Percentiles rank a stretch among this genome's conserved stretches.
Evolutionary conservation across 2,797 vertebrate genomes (phyloP).

Genomic region (Manis javanica): DNA sequence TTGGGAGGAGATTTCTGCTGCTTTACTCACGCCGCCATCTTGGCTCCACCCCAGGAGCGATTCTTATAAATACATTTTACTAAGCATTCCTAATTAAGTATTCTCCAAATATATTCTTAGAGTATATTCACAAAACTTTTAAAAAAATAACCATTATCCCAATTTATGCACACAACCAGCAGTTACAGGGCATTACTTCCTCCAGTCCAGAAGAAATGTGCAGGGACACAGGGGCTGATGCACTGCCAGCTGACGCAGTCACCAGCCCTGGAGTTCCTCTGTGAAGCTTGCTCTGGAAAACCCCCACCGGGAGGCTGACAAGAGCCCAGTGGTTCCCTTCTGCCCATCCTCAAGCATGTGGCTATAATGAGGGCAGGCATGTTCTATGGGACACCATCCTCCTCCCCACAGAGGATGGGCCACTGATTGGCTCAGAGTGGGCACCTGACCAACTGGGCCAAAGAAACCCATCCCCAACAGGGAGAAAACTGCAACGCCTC

Average conservation of each 20-base stretch:
- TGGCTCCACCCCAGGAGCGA: neutral
- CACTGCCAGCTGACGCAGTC: no score
- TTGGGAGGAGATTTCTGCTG: no score
- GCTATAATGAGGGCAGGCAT: neutral
- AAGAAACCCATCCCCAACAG: neutral
- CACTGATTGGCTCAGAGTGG: neutral
- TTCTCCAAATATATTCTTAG: neutral
- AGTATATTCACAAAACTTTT: neutral
- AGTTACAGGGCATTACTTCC: neutral
- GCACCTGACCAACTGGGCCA: neutral
- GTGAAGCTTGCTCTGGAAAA: neutral
- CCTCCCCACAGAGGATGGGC: neutral
- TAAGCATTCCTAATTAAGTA: neutral
- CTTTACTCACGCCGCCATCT: no score
- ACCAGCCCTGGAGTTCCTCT: neutral
- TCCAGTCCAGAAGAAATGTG: rapidly evolving
- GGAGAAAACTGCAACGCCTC: neutral
- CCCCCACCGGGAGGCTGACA: neutral
- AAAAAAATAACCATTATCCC: neutral
- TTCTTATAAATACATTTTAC: neutral
- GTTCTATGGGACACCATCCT: neutral
- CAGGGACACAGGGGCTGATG: neutral
- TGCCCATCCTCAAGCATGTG: neutral
- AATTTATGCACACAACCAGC: neutral
- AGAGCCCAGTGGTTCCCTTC: neutral